Evolutionary conservation across 1,140 invertebrate species (phyloP).

Genomic region (Drosophila tani): DNA sequence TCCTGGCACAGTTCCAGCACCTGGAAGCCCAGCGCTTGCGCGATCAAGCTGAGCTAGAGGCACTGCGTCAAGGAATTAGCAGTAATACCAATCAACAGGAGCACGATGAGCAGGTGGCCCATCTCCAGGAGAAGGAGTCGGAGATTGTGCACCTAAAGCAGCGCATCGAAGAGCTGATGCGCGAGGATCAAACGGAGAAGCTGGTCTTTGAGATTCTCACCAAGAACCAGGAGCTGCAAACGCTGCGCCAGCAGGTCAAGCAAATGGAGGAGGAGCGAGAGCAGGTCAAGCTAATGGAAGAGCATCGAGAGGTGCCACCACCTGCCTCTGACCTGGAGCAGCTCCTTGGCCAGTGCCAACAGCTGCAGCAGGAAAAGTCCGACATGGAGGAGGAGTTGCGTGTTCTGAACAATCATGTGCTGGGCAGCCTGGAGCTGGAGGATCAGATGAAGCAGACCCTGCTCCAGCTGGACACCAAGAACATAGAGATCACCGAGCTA

Average conservation of each 20-base stretch:
- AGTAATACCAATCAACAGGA: constrained; percentile 17
- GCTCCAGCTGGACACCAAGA: constrained; percentile 77
- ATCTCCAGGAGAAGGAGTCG: constrained; percentile 76
- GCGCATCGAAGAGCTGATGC: constrained; percentile 84
- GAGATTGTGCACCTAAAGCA: constrained; percentile 85
- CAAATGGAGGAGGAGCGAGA: constrained; percentile 61
- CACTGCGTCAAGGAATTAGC: constrained; percentile 21
- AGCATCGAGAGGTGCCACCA: not conserved
- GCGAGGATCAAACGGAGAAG: constrained; percentile 82
- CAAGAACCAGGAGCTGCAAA: constrained; percentile 79
- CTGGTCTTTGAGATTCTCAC: constrained; percentile 82
- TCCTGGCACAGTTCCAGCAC: not conserved
- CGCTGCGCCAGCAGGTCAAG: constrained; percentile 71
- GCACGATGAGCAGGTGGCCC: constrained; percentile 55
- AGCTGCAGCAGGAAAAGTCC: constrained; percentile 64
- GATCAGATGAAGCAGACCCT: constrained; percentile 76
- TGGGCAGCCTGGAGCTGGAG: constrained; percentile 74
- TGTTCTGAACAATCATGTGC: constrained; percentile 82
- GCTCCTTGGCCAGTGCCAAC: constrained; percentile 45
- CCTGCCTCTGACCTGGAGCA: constrained; percentile 14
- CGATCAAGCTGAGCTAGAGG: constrained; percentile 19
- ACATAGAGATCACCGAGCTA: constrained; percentile 79
- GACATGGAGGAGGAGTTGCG: constrained; percentile 83
- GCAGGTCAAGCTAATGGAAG: constrained; percentile 13
- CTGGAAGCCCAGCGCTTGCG: not conserved